A percentile compares a stretch with the other conserved stretches of the same genome.
These are phyloP conservation scores for Takifugu bimaculatus DNA, from an alignment of 2,113 vertebrate species.

Conservation along the genomic window DNA sequence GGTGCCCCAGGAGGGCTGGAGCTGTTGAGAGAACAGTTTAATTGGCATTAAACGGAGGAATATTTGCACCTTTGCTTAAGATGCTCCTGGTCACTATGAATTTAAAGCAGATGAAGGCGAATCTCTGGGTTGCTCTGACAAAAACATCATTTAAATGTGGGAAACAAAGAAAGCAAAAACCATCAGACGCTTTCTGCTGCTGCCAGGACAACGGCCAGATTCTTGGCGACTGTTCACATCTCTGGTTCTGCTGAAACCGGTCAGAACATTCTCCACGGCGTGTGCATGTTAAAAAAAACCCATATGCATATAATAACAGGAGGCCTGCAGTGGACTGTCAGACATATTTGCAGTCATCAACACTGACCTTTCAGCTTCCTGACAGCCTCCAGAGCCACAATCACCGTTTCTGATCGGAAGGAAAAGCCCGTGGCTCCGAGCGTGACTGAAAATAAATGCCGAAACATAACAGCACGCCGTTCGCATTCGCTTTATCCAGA, in stretches of 20 bases:
- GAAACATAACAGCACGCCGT: constrained; percentile 46
- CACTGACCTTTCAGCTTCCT: constrained; percentile 8
- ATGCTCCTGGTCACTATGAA: too few species aligned
- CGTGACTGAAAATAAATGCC: constrained; percentile 54
- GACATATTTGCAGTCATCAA: constrained; percentile 5
- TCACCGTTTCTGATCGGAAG: constrained; percentile 17
- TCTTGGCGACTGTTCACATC: too few species aligned
- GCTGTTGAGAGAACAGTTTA: not conserved
- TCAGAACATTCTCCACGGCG: too few species aligned
- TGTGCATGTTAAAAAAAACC: too few species aligned
- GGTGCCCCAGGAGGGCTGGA: not conserved
- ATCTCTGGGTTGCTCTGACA: too few species aligned
- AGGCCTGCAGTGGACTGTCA: constrained; percentile 1
- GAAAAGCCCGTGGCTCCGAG: constrained; percentile 25
- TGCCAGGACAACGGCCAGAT: too few species aligned
- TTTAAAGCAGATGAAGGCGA: too few species aligned
- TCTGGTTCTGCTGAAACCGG: too few species aligned
- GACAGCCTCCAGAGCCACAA: constrained; percentile 3
- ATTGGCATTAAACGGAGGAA: not conserved
- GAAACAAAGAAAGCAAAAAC: too few species aligned
- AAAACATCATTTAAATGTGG: too few species aligned
- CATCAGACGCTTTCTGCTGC: too few species aligned
- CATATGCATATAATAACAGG: not conserved
- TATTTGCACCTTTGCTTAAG: too few species aligned
- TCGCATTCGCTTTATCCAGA: constrained; percentile 49